Evolutionary conservation across 2,888 invertebrate species (phyloP).

Genomic region (Thyatira batis): DNA sequence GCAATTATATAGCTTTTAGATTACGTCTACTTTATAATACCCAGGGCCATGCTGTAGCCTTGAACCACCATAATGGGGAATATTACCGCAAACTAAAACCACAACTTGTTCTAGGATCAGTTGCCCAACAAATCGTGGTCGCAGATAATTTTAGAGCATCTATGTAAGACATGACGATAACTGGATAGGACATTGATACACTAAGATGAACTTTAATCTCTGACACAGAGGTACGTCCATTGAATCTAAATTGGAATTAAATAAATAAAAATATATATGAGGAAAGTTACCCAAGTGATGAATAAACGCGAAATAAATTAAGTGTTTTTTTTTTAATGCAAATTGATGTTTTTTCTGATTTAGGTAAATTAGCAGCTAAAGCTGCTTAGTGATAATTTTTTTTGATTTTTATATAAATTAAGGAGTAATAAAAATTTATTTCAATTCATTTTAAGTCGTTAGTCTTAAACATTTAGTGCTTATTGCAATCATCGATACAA

Average conservation of each 20-base stretch:
- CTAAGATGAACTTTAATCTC: background rate
- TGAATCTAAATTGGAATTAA: background rate
- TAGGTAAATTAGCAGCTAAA: too few relatives aligned
- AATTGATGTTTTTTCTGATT: too few relatives aligned
- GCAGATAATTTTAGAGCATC: constrained; percentile 34
- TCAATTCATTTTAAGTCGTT: background rate
- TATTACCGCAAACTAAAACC: constrained; percentile 36
- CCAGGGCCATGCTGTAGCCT: constrained; percentile 14
- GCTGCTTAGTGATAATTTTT: too few relatives aligned
- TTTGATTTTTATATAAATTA: background rate
- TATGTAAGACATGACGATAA: background rate
- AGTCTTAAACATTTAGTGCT: background rate
- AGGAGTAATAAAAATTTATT: background rate
- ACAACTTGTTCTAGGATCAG: constrained; percentile 36
- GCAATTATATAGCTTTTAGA: background rate
- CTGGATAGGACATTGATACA: background rate
- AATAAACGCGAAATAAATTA: background rate
- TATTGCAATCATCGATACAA: too few relatives aligned
- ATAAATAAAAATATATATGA: background rate
- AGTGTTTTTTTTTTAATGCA: background rate
- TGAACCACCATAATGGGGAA: constrained; percentile 34
- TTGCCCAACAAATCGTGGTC: constrained; percentile 43
- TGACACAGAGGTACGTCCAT: background rate
- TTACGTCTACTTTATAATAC: background rate
- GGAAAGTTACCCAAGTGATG: background rate